Conservation (phyloP, 2,113 vertebrate species). For the Egretta garzetta region DNA sequence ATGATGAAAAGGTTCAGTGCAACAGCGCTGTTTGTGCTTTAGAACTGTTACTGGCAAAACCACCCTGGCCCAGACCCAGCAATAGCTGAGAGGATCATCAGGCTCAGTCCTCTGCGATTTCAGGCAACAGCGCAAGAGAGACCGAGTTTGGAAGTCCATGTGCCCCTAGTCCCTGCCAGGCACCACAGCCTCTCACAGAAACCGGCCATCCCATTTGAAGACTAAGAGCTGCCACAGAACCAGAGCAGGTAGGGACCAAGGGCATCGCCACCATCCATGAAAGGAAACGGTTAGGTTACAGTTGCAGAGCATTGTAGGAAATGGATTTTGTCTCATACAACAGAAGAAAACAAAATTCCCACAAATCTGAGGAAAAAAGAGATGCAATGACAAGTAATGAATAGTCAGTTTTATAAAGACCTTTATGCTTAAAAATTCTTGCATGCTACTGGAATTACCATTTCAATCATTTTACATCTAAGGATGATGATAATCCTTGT, state of each 20-base stretch:
- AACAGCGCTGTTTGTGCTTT: rapidly evolving
- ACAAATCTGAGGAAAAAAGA: background rate
- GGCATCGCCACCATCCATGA: rapidly evolving
- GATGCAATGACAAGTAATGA: background rate
- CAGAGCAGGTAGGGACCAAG: background rate
- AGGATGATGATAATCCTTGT: background rate
- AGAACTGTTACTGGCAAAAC: background rate
- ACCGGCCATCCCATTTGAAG: rapidly evolving
- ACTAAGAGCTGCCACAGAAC: background rate
- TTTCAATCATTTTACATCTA: background rate
- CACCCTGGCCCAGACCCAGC: background rate
- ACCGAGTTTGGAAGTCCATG: rapidly evolving
- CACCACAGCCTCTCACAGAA: background rate
- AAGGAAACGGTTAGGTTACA: rapidly evolving
- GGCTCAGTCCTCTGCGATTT: background rate
- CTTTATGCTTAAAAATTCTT: background rate
- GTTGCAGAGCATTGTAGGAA: background rate
- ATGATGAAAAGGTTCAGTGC: background rate
- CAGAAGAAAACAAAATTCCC: background rate
- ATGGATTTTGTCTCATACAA: background rate
- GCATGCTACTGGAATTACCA: background rate
- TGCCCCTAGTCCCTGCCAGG: rapidly evolving
- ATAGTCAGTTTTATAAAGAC: background rate
- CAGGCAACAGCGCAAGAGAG: rapidly evolving
- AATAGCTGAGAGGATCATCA: background rate